Base-by-base conservation (phyloP, 1,140 invertebrate species). In the Bombus vancouverensis region DNA sequence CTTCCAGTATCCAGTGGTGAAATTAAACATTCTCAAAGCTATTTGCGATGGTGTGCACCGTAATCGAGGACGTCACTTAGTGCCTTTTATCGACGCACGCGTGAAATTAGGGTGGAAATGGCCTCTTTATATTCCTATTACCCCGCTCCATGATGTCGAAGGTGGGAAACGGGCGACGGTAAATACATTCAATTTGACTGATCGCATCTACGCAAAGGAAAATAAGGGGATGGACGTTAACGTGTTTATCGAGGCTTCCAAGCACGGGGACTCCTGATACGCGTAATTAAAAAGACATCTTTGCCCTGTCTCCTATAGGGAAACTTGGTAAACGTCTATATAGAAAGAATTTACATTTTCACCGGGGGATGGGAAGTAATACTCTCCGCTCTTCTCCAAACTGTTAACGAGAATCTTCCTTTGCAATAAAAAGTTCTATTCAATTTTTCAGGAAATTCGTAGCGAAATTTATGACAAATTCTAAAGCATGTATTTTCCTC, bases 1-100 rank as follows among this genome's bases (percentile, higher is more conserved):
- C 73, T 86, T 80, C 81, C 72, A n/a, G 74, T 71, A 78, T 81
- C 89, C 70, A 78, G 81, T 78, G 15, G 73, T 74, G 68, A 74
- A 88, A 90, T 91, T 91, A 91, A 90, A 91, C 90, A 91, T 91
- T 88, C 90, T 83, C 87, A 39, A 87, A 80, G 87, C 89, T 90
- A 86, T 91, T 85, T 88, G 88, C 89, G 87, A 73, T 65, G 66
- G 81, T 79, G 84, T 70, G 89, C 65, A 42, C 71, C 74, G 78
- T 83, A 88, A 90, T 91, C 87, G 89, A 76, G 81, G 72, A 81
- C 66, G 87, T 81, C 79, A 88, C 81, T 91, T 87, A 90, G 84
- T 78, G 80, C 68, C 81, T 77, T 90, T 90, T 90, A 88, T 91
- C 90, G 90, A 76, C 87, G 78, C 66, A 81, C 66, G 66, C 74